Evolutionary conservation across 2,797 vertebrate genomes (phyloP), one percentile per base, ranked within the genome.

Genomic region (Onychomys leucogaster): DNA sequence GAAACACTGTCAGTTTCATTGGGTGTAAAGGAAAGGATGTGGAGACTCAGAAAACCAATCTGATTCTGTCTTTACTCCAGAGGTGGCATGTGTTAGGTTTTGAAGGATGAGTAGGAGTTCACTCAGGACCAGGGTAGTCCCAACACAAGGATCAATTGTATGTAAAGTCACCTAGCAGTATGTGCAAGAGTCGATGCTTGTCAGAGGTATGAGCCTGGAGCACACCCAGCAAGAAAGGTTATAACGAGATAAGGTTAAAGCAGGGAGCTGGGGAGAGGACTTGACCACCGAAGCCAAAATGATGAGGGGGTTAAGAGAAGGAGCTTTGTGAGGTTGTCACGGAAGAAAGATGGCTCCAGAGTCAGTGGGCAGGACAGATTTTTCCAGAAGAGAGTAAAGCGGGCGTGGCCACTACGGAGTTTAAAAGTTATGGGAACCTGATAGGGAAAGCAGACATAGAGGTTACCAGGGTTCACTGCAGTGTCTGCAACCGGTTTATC

Each of bases 101-200:
- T 90, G 32, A 92, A 67, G 86, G 86, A 27, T 61, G 41, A 92
- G 7, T 57, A 94, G 67, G 91, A 86, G 77, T 91, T 90, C 10
- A 9, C 32, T 65, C 23, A 7, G 29, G 78, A n/a, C 55, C 83
- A 78, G 23, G 41, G 65, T n/a, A 41, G 59, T 85, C n/a, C 67
- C 52, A 59, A 67, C 34, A 41, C 16, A 89, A 90, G 19, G 55
- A 89, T 61, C 27, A 57, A 19, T 37, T 37, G 0, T 32, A 14
- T 71, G 37, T 80, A 90, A 85, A 82, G 32, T 37, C 49, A 55
- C 21, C 43, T 2, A 25, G 65, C 34, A 41, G 55, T 4, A 2
- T 89, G 13, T 46, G 52, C n/a, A n/a, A 89, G 94, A 80, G 63
- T 21, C 10, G 6, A 6, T 21, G 27, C 27, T 41, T n/a, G 10